Evolutionary conservation across 2,888 invertebrate species (phyloP).

Genomic region (Scelioninae gen. 1): DNA sequence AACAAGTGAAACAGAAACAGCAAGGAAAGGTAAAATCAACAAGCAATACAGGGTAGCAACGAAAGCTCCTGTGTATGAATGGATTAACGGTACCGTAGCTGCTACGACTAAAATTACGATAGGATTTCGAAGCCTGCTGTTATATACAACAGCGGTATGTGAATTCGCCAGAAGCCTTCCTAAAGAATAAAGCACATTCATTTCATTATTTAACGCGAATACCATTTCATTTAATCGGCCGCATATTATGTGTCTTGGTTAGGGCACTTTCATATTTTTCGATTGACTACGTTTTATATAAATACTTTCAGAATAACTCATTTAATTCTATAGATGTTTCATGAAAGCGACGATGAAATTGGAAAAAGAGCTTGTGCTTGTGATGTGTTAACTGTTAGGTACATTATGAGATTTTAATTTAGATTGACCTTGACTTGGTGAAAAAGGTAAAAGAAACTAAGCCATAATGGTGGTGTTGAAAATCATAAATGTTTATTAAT

Average conservation of each 20-base stretch:
- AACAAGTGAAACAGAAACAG: conserved; percentile 41
- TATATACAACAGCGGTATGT: conserved; percentile 29
- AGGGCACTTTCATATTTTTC: background rate
- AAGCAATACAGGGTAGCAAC: conserved; percentile 24
- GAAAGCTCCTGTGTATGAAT: conserved; percentile 77
- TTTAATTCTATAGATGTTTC: conserved; percentile 6
- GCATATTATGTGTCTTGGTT: conserved; percentile 50
- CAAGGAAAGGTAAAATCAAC: conserved; percentile 32
- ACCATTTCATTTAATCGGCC: conserved; percentile 61
- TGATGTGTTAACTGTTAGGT: too few species aligned
- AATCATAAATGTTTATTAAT: too few species aligned
- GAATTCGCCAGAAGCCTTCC: conserved; percentile 39
- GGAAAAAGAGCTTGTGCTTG: too few species aligned
- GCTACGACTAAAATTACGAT: conserved; percentile 83
- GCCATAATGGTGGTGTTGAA: too few species aligned
- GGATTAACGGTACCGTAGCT: conserved; percentile 83
- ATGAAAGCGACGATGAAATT: conserved; percentile 8
- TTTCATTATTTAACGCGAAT: conserved; percentile 71
- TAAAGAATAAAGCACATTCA: conserved; percentile 71
- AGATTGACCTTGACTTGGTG: too few species aligned
- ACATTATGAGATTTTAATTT: too few species aligned
- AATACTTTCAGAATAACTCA: conserved; percentile 1
- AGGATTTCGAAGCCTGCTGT: conserved; percentile 77
- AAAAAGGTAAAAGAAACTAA: too few species aligned
- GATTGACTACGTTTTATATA: conserved; percentile 17